A percentile compares a stretch with the other conserved stretches of the same genome.
phyloP scores from a whole-genome alignment of 1,140 invertebrate genomes.

The Lysiphlebus fabarum region DNA sequence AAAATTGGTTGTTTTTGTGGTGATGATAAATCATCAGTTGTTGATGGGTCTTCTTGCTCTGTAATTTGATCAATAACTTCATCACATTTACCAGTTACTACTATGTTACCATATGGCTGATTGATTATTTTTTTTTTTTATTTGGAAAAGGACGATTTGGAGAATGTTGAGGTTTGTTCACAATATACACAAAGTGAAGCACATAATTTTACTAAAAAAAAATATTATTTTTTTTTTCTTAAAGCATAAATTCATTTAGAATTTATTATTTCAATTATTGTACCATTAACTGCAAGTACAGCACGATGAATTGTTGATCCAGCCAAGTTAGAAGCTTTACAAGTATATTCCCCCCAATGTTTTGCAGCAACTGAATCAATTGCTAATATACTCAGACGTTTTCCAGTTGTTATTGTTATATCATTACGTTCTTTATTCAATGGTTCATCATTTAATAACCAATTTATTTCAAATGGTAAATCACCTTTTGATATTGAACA shows the following conservation, averaged over 20 bases:
- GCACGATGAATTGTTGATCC: slow-evolving; percentile 68
- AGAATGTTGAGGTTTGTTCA: slow-evolving; percentile 35
- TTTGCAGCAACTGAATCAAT: slow-evolving; percentile 71
- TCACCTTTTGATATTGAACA: slow-evolving; percentile 70
- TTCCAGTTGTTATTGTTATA: slow-evolving; percentile 55
- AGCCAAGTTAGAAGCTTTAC: slow-evolving; percentile 72
- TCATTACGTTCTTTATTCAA: slow-evolving; percentile 42
- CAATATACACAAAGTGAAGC: no score
- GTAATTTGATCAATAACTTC: no score
- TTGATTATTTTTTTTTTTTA: background rate
- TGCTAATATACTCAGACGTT: slow-evolving; percentile 59
- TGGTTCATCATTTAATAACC: slow-evolving; percentile 57
- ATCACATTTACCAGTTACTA: no score
- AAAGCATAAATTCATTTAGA: no score
- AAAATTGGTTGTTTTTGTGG: no score
- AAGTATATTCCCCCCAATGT: slow-evolving; percentile 76
- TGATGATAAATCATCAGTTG: no score
- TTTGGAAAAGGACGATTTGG: slow-evolving; percentile 36
- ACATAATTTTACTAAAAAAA: no score
- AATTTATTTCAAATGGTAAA: slow-evolving; percentile 66
- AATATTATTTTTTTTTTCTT: no score
- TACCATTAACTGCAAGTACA: slow-evolving; percentile 74
- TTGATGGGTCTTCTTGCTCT: no score
- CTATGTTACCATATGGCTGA: background rate
- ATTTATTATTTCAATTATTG: slow-evolving; percentile 8